These are phyloP conservation scores for Notodonta ziczac DNA, from an alignment of 2,888 invertebrate species.

Conservation along the genomic window DNA sequence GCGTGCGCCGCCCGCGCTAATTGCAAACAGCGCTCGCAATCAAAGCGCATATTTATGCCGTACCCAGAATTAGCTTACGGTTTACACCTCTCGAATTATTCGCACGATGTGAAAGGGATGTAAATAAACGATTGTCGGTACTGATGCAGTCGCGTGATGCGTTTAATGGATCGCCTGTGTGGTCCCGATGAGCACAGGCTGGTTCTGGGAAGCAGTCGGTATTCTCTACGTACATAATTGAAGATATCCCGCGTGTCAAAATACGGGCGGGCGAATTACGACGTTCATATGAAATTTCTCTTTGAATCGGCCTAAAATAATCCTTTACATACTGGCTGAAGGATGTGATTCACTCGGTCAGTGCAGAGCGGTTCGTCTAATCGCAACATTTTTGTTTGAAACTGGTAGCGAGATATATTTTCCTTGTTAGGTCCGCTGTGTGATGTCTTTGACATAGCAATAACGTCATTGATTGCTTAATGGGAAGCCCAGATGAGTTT, in stretches of 20 bases:
- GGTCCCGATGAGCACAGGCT: slow-evolving; percentile 2
- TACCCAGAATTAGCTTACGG: slow-evolving; percentile 41
- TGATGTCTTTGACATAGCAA: too few species aligned
- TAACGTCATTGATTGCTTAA: too few species aligned
- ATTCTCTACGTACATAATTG: neutral
- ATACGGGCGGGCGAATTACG: neutral
- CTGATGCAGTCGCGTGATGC: slow-evolving; percentile 5
- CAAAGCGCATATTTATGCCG: slow-evolving; percentile 50
- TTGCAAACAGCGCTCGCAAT: slow-evolving; percentile 42
- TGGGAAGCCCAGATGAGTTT: too few species aligned
- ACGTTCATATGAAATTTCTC: neutral
- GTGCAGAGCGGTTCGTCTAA: too few species aligned
- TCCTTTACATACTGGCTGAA: neutral
- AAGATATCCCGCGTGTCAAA: neutral
- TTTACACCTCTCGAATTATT: slow-evolving; percentile 33
- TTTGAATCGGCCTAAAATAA: neutral
- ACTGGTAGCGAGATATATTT: too few species aligned
- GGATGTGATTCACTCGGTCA: too few species aligned
- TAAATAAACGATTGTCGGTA: slow-evolving; percentile 1
- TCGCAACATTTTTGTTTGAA: too few species aligned
- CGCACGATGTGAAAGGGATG: slow-evolving; percentile 5
- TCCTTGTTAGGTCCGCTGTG: too few species aligned
- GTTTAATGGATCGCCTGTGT: slow-evolving; percentile 4
- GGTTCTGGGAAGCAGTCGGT: neutral
- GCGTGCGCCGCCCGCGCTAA: slow-evolving; percentile 38